Base-by-base conservation (phyloP, 2,797 vertebrate genomes). In the Rousettus madagascariensis region DNA sequence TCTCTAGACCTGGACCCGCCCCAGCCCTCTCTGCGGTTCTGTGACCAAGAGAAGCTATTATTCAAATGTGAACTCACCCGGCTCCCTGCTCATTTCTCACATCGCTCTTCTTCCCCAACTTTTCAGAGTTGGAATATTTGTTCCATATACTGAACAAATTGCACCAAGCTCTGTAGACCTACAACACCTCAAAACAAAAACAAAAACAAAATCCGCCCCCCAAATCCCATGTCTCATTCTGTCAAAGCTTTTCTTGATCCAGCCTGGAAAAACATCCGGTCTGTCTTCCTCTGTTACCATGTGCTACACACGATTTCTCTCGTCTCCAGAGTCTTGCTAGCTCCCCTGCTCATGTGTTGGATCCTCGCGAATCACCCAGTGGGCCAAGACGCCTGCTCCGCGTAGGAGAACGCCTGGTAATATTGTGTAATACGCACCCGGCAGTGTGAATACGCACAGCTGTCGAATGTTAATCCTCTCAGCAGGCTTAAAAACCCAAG, bases 401-500 rank as follows among this genome's bases (percentile, higher is more conserved):
- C 2, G 36, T 90, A 87, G 91, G 94, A 93, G 94, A 84, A 90
- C 68, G 90, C 91, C 97, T 88, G 96, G 93, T 96, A 87, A 90
- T 94, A 79, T 92, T 95, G 96, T 94, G 93, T 84, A 85, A 90
- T 79, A 59, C 0, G 24, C 91, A 49, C n/a, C 95, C 86, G 57
- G 84, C 91, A 85, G 93, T 86, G 91, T 57, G 96, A 95, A 90
- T 74, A 92, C 15, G 33, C 94, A 85, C 93, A 97, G 96, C 93
- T 95, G 94, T 53, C 61, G 88, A 91, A 82, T 92, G 96, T 74
- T 90, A 87, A 95, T 91, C 80, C 95, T 92, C 80, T 69, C 43
- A 0, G 92, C 91, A 26, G 79, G 75, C 92, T 86, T 53, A 36
- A 71, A 83, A 69, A 65, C 72, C 61, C 36, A 61, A 91, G 88